A percentile compares a stretch with the other conserved stretches of the same genome.
These are phyloP conservation scores for Gambusia holbrooki DNA, from an alignment of 2,113 vertebrate genomes.

Conservation along the genomic window DNA sequence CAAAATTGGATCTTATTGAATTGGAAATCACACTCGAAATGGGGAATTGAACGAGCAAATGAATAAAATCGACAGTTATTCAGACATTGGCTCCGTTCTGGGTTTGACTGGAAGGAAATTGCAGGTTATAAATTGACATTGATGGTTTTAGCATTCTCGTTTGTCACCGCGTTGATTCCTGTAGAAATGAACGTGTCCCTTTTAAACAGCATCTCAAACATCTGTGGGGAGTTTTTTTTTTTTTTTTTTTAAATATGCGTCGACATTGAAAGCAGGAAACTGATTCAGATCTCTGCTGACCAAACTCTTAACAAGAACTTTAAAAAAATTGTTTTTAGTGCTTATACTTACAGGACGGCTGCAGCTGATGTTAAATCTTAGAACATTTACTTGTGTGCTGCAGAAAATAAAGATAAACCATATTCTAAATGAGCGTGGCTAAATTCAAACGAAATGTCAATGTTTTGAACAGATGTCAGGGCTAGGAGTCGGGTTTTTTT, in stretches of 20 bases:
- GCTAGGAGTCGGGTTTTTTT: constrained; percentile 26
- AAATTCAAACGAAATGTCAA: constrained; percentile 49
- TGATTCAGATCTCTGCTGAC: constrained; percentile 32
- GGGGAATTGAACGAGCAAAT: too few species aligned
- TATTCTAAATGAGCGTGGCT: constrained; percentile 13
- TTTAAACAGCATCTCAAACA: not conserved
- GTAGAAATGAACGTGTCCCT: not conserved
- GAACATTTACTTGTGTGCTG: not conserved
- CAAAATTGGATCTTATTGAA: too few species aligned
- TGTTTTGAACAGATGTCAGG: constrained; percentile 56
- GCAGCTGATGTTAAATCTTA: not conserved
- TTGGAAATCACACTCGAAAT: too few species aligned
- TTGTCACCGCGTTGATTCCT: not conserved
- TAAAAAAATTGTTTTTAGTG: not conserved
- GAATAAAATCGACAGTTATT: not conserved
- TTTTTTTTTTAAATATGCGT: constrained; percentile 5
- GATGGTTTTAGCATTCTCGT: not conserved
- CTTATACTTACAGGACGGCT: too few species aligned
- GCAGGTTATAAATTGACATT: not conserved
- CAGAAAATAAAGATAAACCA: not conserved
- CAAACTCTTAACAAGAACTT: not conserved
- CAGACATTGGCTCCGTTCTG: not conserved
- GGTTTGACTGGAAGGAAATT: not conserved
- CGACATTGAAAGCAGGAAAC: constrained; percentile 38
- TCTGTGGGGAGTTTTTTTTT: constrained; percentile 1